Percentiles rank a stretch among this genome's conserved stretches.
These are phyloP conservation scores for Naso thynnoides DNA, from an alignment of 2,797 vertebrate species.

Conservation along the genomic window DNA sequence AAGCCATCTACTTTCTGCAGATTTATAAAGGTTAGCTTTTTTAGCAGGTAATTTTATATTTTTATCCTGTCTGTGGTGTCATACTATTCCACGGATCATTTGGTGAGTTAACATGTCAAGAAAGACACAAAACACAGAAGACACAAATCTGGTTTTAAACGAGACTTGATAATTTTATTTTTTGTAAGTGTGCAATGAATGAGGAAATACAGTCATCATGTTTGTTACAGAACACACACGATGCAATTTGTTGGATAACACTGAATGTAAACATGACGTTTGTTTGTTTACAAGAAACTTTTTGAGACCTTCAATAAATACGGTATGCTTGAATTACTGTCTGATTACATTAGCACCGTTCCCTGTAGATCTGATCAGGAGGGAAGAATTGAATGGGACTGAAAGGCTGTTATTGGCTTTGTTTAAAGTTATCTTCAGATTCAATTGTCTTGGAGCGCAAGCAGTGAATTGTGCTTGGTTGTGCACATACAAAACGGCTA, in stretches of 20 bases:
- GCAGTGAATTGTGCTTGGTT: slow-evolving; percentile 29
- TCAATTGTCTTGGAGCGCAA: not conserved
- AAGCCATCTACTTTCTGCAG: no score
- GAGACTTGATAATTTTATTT: not conserved
- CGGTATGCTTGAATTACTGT: slow-evolving; percentile 4
- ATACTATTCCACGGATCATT: not conserved
- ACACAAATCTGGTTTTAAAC: not conserved
- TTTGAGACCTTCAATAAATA: not conserved
- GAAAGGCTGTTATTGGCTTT: not conserved
- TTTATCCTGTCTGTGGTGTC: not conserved
- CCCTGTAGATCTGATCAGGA: slow-evolving; percentile 17
- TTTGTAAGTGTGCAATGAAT: not conserved
- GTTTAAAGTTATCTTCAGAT: slow-evolving; percentile 5
- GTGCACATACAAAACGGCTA: slow-evolving; percentile 33
- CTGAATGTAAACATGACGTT: not conserved
- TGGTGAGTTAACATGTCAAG: not conserved
- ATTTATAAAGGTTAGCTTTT: no score
- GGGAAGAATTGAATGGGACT: slow-evolving; percentile 11
- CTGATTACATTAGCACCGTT: slow-evolving; percentile 28
- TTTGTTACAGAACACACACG: not conserved
- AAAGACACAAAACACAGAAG: not conserved
- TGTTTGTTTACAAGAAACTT: slow-evolving; percentile 7
- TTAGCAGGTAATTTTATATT: not conserved
- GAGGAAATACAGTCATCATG: not conserved
- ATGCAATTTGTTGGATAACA: not conserved